These are phyloP conservation scores for Salmo trutta DNA, from an alignment of 2,797 vertebrate species.

Conservation along the genomic window DNA sequence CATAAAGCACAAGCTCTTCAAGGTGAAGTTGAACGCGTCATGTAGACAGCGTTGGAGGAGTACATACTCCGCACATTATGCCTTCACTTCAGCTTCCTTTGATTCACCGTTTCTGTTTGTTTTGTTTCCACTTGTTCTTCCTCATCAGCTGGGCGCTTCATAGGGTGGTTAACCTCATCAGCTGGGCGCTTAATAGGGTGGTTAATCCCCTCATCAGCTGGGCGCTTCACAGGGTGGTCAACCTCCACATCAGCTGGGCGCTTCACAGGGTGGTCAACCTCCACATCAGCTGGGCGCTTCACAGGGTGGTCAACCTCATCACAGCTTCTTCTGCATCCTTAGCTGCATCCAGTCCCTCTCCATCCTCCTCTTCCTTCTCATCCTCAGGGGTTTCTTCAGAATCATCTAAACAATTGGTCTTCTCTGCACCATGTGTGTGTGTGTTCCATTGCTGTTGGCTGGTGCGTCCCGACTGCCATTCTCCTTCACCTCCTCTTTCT, in stretches of 20 bases:
- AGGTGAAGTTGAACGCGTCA: conserved; percentile 75
- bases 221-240: too few relatives aligned
- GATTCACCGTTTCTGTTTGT: conserved; percentile 83
- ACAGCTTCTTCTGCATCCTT: conserved; percentile 58
- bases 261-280: conserved; percentile 78
- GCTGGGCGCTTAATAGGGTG: too few relatives aligned
- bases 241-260: conserved; percentile 74
- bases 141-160: too few relatives aligned
- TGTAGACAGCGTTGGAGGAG: conserved; percentile 70
- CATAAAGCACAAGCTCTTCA: conserved; percentile 86
- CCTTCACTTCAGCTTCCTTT: conserved; percentile 81
- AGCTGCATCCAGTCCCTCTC: conserved; percentile 20
- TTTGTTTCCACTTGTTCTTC: conserved; percentile 78
- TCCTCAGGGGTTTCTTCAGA: conserved; percentile 21
- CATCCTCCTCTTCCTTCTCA: conserved; percentile 45
- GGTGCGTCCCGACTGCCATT: conserved; percentile 79
- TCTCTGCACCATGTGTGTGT: not conserved
- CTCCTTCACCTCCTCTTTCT: conserved; percentile 73
- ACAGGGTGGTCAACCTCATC: too few relatives aligned
- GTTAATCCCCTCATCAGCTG: too few relatives aligned
- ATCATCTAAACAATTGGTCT: conserved; percentile 75
- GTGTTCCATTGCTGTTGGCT: conserved; percentile 71
- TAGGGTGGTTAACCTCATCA: too few relatives aligned
- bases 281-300: conserved; percentile 45
- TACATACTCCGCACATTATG: conserved; percentile 62